Evolutionary conservation across 1,140 invertebrate genomes (phyloP), one percentile per base, ranked within the genome.

Genomic region (Diploscapter pachys): DNA sequence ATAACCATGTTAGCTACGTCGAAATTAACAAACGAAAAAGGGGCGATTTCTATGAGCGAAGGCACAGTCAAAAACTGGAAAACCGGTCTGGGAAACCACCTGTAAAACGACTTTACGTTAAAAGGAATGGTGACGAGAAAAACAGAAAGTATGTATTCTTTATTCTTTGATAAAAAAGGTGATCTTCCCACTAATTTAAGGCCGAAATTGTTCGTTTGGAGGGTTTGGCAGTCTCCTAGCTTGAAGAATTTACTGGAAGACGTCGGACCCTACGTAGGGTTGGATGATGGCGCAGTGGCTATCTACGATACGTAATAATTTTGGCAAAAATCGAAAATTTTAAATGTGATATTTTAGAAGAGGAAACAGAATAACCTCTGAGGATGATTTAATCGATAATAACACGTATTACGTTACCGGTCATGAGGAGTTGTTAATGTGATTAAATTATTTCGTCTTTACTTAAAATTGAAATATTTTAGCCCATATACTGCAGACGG

Each of bases 151-250:
- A 52, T 64, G 72, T 55, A 11, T 13, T 65, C 56, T 76, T 9
- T 75, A 53, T 3, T 52, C 4, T 3, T 48, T 2, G 9, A 51
- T 5, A 49, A 31, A 54, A 65, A 0, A 55, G 55, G 59, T 57
- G 31, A 31, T 31, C 31, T 31, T 31, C 31, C 31, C 31, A 31
- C 1, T 31, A 31, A 31, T 53, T 78, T 72, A n/a, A 78, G 77
- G 48, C 74, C 77, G 11, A 78, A 78, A 63, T 31, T 71, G 13
- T 78, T 68, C 57, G 63, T 78, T 2, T 78, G 77, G 77, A 72
- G 71, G n/a, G 56, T 69, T 65, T 72, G 77, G 74, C 68, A 71
- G 65, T 59, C 70, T 8, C 77, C 73, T 4, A 68, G 57, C 31
- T 56, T 78, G n/a, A 59, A 64, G 50, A 53, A 67, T 48, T 55